Conservation (phyloP, 2,888 invertebrate genomes). For the Drosophila melanosoma region DNA sequence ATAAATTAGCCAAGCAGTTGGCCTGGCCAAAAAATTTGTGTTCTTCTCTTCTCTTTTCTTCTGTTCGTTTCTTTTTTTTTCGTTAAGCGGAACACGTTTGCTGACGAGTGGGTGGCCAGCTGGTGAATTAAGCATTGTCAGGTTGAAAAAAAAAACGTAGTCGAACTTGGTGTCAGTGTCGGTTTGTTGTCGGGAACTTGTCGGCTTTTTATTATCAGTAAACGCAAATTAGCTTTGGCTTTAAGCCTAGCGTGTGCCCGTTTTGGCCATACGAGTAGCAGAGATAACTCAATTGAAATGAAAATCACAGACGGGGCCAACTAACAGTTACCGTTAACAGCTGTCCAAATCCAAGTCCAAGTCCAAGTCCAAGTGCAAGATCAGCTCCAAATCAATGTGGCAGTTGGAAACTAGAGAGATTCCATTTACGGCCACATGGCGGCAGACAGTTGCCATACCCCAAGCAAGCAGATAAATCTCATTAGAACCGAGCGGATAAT, state of each 20-base stretch:
- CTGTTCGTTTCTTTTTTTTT: slow-evolving; percentile 12
- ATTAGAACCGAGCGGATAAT: slow-evolving; percentile 68
- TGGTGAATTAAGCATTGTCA: slow-evolving; percentile 35
- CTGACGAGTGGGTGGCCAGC: slow-evolving; percentile 72
- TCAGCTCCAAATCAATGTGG: slow-evolving; percentile 25
- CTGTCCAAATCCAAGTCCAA: slow-evolving; percentile 11
- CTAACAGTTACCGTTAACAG: slow-evolving; percentile 53
- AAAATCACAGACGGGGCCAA: slow-evolving; percentile 64
- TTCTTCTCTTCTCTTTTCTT: slow-evolving; percentile 1
- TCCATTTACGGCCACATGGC: slow-evolving; percentile 60
- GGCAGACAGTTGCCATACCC: slow-evolving; percentile 57
- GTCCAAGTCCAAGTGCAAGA: slow-evolving; percentile 30
- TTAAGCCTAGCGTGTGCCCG: slow-evolving; percentile 45
- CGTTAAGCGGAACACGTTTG: slow-evolving; percentile 56
- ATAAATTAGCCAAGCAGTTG: slow-evolving; percentile 71
- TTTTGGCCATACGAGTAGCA: slow-evolving; percentile 39
- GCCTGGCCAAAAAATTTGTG: slow-evolving; percentile 58
- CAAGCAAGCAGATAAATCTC: slow-evolving; percentile 34
- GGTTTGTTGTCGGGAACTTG: slow-evolving; percentile 27
- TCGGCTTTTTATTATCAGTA: slow-evolving; percentile 69
- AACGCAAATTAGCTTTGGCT: slow-evolving; percentile 67
- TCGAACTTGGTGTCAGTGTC: slow-evolving; percentile 19
- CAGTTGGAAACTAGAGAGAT: slow-evolving; percentile 15
- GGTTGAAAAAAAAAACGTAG: slow-evolving; percentile 31
- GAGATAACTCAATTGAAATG: slow-evolving; percentile 80